Conservation (phyloP, 2,888 invertebrate species). For the Cepaea hortensis region DNA sequence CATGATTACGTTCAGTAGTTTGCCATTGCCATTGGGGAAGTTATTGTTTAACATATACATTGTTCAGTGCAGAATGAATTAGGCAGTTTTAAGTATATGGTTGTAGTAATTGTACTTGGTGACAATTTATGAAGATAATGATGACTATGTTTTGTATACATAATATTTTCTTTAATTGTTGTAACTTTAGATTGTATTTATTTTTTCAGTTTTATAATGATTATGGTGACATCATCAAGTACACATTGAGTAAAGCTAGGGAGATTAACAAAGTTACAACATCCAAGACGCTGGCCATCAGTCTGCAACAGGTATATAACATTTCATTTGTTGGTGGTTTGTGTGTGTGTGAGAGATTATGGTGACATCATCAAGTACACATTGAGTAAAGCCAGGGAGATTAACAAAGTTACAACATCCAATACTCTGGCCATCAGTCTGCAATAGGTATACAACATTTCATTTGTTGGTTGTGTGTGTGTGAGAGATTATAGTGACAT, state of each 20-base stretch:
- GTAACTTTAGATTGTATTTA: no score
- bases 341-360: conserved; percentile 95
- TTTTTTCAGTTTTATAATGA: conserved; percentile 91
- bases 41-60: no score
- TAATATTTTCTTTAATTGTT: no score
- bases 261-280: conserved; percentile 98
- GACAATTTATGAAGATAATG: no score
- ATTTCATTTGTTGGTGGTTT: conserved; percentile 48
- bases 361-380: conserved; percentile 99
- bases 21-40: no score
- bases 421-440: conserved; percentile 94
- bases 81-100: no score
- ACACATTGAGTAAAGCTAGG: conserved; percentile 94
- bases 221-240: conserved; percentile 98
- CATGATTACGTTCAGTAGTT: no score
- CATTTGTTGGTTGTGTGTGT: conserved; percentile 80
- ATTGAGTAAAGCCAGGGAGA: conserved; percentile 95
- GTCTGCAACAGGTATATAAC: conserved; percentile 82
- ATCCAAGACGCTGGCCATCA: conserved; percentile 93
- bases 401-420: conserved; percentile 96
- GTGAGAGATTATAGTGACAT: conserved; percentile 99
- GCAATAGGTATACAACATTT: conserved; percentile 78
- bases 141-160: no score
- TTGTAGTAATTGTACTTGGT: no score
- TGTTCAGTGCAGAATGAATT: no score